These are phyloP conservation scores for Odontamblyopus rebecca DNA, from an alignment of 2,797 vertebrate species.

Conservation along the genomic window DNA sequence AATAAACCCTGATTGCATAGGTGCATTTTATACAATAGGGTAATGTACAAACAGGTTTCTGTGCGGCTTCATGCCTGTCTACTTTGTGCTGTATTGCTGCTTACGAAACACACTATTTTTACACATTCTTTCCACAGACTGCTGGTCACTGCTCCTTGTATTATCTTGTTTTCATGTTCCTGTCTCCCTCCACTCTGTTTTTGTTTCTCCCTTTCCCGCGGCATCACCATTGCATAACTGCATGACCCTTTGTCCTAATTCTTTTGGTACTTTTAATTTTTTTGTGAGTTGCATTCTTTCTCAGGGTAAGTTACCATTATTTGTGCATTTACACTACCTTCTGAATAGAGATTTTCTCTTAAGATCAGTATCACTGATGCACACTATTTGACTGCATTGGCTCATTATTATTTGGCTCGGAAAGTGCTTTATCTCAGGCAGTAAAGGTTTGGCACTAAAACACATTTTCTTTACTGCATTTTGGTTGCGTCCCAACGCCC, in stretches of 20 bases:
- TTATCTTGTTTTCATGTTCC: slow-evolving; percentile 20
- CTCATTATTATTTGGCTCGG: slow-evolving; percentile 65
- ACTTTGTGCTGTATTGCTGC: not conserved
- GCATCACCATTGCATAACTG: slow-evolving; percentile 50
- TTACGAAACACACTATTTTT: slow-evolving; percentile 10
- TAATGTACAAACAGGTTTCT: not conserved
- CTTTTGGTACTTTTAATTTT: slow-evolving; percentile 44
- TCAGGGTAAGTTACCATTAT: slow-evolving; percentile 33
- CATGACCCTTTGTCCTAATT: slow-evolving; percentile 17
- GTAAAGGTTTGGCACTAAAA: slow-evolving; percentile 53
- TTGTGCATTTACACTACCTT: slow-evolving; percentile 17
- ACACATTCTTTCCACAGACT: slow-evolving; percentile 13
- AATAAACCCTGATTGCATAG: not conserved
- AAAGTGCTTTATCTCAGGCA: slow-evolving; percentile 49
- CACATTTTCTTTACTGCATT: slow-evolving; percentile 41
- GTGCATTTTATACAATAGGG: not conserved
- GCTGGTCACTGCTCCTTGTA: slow-evolving; percentile 11
- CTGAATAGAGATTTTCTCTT: not conserved
- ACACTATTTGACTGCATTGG: slow-evolving; percentile 19
- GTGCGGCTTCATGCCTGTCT: not conserved
- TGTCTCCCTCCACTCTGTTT: slow-evolving; percentile 27
- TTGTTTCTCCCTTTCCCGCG: slow-evolving; percentile 26
- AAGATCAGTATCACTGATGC: slow-evolving; percentile 4
- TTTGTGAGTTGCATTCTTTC: slow-evolving; percentile 31
- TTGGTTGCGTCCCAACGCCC: slow-evolving; percentile 47